Percentiles rank a stretch among this genome's conserved stretches.
phyloP scores from a whole-genome alignment of 2,797 vertebrate genomes.

The Lithobates pipiens region DNA sequence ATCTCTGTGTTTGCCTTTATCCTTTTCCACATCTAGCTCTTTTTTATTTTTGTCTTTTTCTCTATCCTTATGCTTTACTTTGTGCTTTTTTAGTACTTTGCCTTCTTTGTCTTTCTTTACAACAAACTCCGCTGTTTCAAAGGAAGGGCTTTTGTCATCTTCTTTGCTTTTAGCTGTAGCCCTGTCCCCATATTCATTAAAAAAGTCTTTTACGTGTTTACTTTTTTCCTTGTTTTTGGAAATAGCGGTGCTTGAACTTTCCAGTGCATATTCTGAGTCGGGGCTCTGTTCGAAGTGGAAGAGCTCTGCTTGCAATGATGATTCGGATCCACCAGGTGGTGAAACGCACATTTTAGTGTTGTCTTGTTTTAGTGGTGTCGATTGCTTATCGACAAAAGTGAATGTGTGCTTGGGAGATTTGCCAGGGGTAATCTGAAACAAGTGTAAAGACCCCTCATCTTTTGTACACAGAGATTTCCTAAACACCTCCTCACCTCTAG shows the following conservation, averaged over 20 bases:
- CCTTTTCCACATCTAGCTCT: constrained; percentile 89
- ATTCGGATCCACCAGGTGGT: constrained; percentile 80
- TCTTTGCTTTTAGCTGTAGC: constrained; percentile 87
- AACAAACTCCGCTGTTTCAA: constrained; percentile 86
- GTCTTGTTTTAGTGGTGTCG: constrained; percentile 91
- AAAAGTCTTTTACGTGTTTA: constrained; percentile 92
- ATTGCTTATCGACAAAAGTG: constrained; percentile 90
- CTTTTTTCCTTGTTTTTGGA: constrained; percentile 97
- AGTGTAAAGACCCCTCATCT: constrained; percentile 93
- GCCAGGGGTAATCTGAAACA: constrained; percentile 91
- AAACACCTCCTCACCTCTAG: constrained; percentile 91
- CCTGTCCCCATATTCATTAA: constrained; percentile 85
- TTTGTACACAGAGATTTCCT: constrained; percentile 96
- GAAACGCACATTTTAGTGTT: constrained; percentile 90
- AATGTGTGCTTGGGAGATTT: constrained; percentile 94
- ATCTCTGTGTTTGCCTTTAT: constrained; percentile 89
- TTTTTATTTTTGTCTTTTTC: constrained; percentile 93
- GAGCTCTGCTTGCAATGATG: constrained; percentile 81
- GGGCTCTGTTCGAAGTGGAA: constrained; percentile 89
- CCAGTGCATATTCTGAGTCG: constrained; percentile 89
- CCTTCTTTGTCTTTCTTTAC: constrained; percentile 92
- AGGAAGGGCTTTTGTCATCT: constrained; percentile 80
- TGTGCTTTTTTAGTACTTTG: constrained; percentile 96
- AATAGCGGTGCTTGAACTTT: constrained; percentile 92
- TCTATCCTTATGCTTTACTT: constrained; percentile 92